A percentile compares a stretch with the other conserved stretches of the same genome.
Conservation (phyloP, 2,888 invertebrate genomes). For the Agrochola circellaris region DNA sequence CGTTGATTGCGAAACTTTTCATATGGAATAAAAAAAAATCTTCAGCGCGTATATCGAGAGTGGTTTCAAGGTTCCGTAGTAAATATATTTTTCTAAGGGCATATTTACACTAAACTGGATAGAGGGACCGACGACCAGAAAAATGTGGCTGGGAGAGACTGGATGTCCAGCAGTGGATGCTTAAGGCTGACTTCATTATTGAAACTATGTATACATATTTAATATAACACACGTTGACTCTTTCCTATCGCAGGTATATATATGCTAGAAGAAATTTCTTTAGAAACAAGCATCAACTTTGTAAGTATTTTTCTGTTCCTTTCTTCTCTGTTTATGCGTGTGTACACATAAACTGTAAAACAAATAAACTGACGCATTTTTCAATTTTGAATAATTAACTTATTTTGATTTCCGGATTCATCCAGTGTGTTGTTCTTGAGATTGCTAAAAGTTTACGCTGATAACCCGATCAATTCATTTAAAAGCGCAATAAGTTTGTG, state of each 20-base stretch:
- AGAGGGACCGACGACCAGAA: not conserved
- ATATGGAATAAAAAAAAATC: conserved; percentile 67
- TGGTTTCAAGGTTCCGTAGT: conserved; percentile 44
- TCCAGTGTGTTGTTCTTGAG: not conserved
- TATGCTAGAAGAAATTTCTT: too few species aligned
- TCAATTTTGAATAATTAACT: too few species aligned
- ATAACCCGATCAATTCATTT: not conserved
- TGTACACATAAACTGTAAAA: too few species aligned
- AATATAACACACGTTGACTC: not conserved
- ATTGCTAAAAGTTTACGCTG: not conserved
- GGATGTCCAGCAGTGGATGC: not conserved
- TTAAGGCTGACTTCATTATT: too few species aligned
- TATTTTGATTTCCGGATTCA: too few species aligned
- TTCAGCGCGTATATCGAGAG: conserved; percentile 10
- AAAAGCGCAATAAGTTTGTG: not conserved
- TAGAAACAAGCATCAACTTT: too few species aligned
- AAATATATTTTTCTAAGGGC: not conserved
- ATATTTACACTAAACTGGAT: not conserved
- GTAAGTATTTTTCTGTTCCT: too few species aligned
- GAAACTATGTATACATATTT: not conserved
- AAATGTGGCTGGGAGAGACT: not conserved
- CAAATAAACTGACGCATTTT: too few species aligned
- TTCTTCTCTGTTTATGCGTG: too few species aligned
- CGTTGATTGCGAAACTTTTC: conserved; percentile 76
- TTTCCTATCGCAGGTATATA: too few species aligned